Base-by-base conservation (phyloP, 2,797 vertebrate genomes). In the Melanotaenia parkinsoni region DNA sequence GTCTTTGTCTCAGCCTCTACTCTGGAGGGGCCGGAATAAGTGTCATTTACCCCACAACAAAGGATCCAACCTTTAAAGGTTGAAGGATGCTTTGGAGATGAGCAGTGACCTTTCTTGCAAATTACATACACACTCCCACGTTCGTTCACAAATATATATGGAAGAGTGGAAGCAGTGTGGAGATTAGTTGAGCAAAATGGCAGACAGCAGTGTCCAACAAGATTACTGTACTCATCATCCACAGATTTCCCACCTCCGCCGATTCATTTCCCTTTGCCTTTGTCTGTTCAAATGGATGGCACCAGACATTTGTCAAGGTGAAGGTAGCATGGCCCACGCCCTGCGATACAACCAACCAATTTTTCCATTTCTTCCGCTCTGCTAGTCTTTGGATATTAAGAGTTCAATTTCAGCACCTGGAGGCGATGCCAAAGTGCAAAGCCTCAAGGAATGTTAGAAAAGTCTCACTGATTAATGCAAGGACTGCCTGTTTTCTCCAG, bases 11-110 rank as follows among this genome's bases (percentile, higher is more conserved):
- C 13, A 63, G 60, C 51, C 58, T 64, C 58, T 79, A 24, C 37
- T 71, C 71, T 68, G 71, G 66, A 47, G 73, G 51, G 54, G 30
- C 80, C 72, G 71, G 64, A 76, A 80, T 91, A 92, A 88, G 83
- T 87, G 72, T 90, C 91, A 93, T 77, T 92, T 90, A 92, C 83
- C 81, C 10, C 68, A 74, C 90, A 89, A 92, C 91, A 93, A 88
- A 90, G 81, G 84, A 83, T 80, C 67, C 86, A 93, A 92, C 91
- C 93, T 94, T 95, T 95, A 91, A 95, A 94, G 92, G 87, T 94
- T 87, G 76, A 70, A 74, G 83, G 89, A 86, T 89, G 79, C 87
- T 92, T 93, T 82, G 85, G 78, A 93, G 93, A 86, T 87, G 88
- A 93, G 12, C 86, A 74, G 71, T 95, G 92, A 95, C 91, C 90